These are phyloP conservation scores for Florisuga fusca DNA, from an alignment of 2,797 vertebrate species.

Conservation along the genomic window DNA sequence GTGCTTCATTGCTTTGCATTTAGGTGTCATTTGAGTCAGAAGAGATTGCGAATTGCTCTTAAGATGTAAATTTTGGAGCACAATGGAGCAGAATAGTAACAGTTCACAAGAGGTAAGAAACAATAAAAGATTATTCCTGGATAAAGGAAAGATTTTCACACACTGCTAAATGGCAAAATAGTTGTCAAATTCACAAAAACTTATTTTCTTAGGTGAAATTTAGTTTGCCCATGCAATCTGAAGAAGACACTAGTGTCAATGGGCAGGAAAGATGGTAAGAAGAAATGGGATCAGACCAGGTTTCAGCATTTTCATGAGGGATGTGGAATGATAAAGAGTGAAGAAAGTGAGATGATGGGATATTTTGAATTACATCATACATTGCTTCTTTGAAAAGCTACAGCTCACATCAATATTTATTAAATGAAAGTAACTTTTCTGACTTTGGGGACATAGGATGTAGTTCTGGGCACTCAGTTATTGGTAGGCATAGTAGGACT, in stretches of 20 bases:
- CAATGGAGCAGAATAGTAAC: not conserved
- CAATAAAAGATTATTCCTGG: not conserved
- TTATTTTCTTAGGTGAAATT: not conserved
- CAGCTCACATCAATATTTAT: not conserved
- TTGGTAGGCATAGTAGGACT: not conserved
- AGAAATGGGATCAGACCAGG: not conserved
- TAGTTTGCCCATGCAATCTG: rapidly evolving
- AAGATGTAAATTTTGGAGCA: not conserved
- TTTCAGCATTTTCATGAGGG: not conserved
- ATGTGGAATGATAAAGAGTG: not conserved
- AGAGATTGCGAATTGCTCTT: not conserved
- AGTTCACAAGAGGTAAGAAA: not conserved
- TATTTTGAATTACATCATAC: not conserved
- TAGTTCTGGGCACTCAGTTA: not conserved
- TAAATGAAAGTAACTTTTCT: not conserved
- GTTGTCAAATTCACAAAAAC: not conserved
- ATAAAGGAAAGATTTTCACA: not conserved
- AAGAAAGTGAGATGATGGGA: not conserved
- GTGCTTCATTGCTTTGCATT: not conserved
- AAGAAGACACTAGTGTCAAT: not conserved
- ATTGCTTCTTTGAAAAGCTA: not conserved
- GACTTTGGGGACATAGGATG: not conserved
- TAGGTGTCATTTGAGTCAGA: not conserved
- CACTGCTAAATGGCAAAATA: not conserved
- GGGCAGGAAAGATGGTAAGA: not conserved